phyloP scores from a whole-genome alignment of 2,797 vertebrate genomes.

The Karalla daura region DNA sequence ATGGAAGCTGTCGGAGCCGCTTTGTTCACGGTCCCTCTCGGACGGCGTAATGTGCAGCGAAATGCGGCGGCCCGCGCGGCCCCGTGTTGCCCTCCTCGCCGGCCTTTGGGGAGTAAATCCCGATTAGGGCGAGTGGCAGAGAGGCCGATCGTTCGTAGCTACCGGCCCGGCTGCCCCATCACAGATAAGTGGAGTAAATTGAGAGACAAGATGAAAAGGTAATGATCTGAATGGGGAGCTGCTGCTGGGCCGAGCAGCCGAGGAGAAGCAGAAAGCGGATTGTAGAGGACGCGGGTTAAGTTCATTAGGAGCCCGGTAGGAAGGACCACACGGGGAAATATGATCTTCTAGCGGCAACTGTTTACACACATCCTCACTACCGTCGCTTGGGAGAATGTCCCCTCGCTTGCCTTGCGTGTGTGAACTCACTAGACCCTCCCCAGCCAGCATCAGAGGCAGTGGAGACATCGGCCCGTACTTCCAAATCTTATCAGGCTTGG shows the following conservation, averaged over 20 bases:
- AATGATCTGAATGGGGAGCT: conserved; percentile 14
- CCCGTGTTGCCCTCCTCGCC: background rate
- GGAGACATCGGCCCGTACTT: no score
- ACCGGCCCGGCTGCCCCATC: conserved; percentile 18
- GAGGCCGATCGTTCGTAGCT: background rate
- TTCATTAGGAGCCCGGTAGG: no score
- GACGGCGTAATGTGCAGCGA: conserved; percentile 9
- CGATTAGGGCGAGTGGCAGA: background rate
- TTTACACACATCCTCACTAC: no score
- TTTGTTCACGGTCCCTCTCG: conserved; percentile 14
- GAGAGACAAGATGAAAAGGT: conserved; percentile 19
- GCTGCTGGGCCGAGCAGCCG: background rate
- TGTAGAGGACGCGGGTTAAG: background rate
- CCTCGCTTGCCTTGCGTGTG: no score
- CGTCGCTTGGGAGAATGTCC: no score
- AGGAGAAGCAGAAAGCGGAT: background rate
- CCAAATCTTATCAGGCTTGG: background rate
- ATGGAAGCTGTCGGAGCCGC: conserved; percentile 39
- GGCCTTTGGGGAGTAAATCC: background rate
- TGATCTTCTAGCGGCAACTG: no score
- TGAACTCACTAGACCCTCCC: no score
- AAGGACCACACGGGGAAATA: no score
- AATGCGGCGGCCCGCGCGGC: background rate
- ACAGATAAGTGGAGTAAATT: conserved; percentile 32
- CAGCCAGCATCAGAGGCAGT: background rate